These are phyloP conservation scores for Oryzias dopingdopingensis DNA, from an alignment of 2,797 vertebrate genomes.

Conservation along the genomic window DNA sequence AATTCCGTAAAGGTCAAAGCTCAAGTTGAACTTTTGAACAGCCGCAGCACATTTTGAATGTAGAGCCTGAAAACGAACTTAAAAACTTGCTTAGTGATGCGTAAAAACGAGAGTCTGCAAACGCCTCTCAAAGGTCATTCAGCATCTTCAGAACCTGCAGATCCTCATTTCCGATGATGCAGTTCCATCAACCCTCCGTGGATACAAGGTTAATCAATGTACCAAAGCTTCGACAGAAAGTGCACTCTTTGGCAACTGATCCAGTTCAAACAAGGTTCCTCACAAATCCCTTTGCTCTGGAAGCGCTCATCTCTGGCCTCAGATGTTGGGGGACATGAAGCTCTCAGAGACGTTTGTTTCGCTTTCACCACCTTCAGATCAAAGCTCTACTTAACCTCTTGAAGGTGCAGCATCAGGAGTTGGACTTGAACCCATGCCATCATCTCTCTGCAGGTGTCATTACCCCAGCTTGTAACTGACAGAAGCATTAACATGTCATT, in stretches of 20 bases:
- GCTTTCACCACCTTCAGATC: conserved; percentile 49
- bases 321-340: conserved; percentile 20
- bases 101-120: background rate
- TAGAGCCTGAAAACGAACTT: no score
- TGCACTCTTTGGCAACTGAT: no score
- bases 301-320: background rate
- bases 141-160: background rate
- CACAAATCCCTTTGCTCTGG: no score
- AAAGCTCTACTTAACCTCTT: conserved; percentile 71
- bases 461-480: conserved; percentile 77
- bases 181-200: background rate
- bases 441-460: conserved; percentile 75
- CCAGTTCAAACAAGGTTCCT: no score
- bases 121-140: background rate
- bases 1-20: no score
- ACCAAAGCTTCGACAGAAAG: background rate
- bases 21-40: no score
- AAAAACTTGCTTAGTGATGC: no score
- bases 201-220: background rate
- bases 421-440: conserved; percentile 70
- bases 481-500: conserved; percentile 83
- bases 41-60: no score
- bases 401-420: conserved; percentile 69
- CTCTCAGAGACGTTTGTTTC: conserved; percentile 56
- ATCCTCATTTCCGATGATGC: background rate